Conservation (phyloP, 2,888 invertebrate species). For the Sympetrum striolatum region DNA sequence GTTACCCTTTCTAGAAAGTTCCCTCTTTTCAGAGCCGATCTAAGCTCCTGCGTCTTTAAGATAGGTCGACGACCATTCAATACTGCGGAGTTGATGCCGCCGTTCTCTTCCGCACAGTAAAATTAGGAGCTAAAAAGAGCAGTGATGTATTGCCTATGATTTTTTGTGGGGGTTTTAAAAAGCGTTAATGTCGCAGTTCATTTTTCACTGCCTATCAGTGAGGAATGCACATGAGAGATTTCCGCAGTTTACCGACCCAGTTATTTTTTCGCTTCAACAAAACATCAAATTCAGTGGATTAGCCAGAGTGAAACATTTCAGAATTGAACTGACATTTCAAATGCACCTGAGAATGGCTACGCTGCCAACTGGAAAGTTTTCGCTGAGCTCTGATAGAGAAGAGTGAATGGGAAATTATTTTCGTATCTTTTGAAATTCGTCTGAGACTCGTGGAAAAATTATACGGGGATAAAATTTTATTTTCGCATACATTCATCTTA, state of each 20-base stretch:
- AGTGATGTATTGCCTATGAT: background rate
- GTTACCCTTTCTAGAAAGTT: too few relatives aligned
- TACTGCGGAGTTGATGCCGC: background rate
- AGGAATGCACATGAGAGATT: background rate
- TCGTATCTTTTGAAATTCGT: too few relatives aligned
- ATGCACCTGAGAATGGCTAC: too few relatives aligned
- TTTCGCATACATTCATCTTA: too few relatives aligned
- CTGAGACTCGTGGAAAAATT: too few relatives aligned
- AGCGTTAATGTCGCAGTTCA: background rate
- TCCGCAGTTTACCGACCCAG: background rate
- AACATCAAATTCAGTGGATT: background rate
- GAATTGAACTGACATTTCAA: too few relatives aligned
- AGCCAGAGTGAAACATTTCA: background rate
- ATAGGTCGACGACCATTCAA: background rate
- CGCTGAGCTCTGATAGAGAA: too few relatives aligned
- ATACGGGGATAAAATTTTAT: too few relatives aligned
- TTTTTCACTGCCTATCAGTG: background rate
- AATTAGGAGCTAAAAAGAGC: background rate
- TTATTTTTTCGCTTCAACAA: background rate
- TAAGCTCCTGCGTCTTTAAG: background rate
- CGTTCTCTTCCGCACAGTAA: background rate
- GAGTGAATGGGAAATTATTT: too few relatives aligned
- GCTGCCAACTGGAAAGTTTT: too few relatives aligned
- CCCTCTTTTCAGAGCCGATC: background rate
- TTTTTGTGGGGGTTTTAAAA: background rate